Conservation (phyloP, 2,113 vertebrate species). For the Triplophysa dalaica region DNA sequence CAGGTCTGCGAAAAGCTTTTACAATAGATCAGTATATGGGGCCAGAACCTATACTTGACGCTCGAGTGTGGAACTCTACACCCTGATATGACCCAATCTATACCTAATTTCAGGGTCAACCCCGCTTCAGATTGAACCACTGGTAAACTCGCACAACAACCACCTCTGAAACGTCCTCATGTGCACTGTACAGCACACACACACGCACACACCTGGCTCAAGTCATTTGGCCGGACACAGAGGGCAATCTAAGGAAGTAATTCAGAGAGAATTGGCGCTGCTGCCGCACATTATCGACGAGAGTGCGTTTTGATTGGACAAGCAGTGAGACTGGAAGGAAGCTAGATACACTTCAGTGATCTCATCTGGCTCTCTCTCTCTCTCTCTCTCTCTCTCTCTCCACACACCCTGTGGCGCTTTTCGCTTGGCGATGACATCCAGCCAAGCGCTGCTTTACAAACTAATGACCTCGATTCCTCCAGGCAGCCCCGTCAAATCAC, state of each 20-base stretch:
- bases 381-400: neutral
- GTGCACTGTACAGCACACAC: neutral
- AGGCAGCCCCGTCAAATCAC: constrained; percentile 20
- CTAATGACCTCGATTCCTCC: constrained; percentile 26
- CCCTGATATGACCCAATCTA: neutral
- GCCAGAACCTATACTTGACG: neutral
- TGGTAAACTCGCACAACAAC: neutral
- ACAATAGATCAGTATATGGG: no score
- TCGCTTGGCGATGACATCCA: neutral
- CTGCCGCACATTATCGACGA: neutral
- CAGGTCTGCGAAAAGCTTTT: no score
- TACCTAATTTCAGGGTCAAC: constrained; percentile 3
- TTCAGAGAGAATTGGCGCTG: constrained; percentile 22
- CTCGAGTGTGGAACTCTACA: neutral
- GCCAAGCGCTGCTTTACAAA: constrained; percentile 11
- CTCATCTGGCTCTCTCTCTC: neutral
- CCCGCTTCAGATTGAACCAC: neutral
- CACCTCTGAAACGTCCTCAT: neutral
- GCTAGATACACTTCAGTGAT: constrained; percentile 15
- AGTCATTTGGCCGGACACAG: constrained; percentile 7
- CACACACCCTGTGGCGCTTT: neutral
- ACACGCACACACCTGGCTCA: neutral
- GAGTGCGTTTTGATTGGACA: constrained; percentile 33
- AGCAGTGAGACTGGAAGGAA: constrained; percentile 30
- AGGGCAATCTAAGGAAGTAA: constrained; percentile 23